Evolutionary conservation across 2,113 vertebrate species (phyloP).

Genomic region (Chloropsis hardwickii): DNA sequence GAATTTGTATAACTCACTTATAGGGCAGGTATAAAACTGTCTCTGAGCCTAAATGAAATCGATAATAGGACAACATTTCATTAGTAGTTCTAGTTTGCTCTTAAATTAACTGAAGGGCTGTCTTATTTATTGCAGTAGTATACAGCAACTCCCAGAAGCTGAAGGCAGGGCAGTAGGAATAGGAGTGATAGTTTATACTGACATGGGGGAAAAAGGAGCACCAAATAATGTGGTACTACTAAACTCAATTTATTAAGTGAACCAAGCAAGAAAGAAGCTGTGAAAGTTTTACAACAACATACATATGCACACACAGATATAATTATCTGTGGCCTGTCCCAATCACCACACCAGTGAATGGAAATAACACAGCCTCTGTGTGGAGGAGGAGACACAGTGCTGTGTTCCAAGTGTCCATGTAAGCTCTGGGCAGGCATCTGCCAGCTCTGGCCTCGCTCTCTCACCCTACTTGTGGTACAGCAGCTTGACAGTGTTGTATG

Average conservation of each 20-base stretch:
- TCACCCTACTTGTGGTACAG: rapidly evolving
- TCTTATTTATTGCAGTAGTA: neutral
- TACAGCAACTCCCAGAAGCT: neutral
- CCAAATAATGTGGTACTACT: neutral
- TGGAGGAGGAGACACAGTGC: neutral
- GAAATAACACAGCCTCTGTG: neutral
- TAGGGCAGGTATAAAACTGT: neutral
- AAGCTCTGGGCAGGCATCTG: neutral
- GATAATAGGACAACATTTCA: neutral
- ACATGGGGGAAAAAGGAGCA: neutral
- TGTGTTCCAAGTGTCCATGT: neutral
- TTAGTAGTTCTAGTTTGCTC: neutral
- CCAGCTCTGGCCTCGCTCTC: neutral
- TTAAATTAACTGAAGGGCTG: neutral
- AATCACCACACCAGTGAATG: neutral
- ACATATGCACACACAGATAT: neutral
- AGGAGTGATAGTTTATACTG: neutral
- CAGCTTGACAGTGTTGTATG: neutral
- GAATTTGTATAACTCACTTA: neutral
- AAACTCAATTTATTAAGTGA: neutral
- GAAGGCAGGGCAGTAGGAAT: neutral
- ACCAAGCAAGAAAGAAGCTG: neutral
- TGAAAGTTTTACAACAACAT: neutral
- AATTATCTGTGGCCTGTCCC: neutral
- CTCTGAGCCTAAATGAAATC: neutral